These are phyloP conservation scores for Luidia sarsii DNA, from an alignment of 53 echinoderm and acorn worm species.

Conservation along the genomic window DNA sequence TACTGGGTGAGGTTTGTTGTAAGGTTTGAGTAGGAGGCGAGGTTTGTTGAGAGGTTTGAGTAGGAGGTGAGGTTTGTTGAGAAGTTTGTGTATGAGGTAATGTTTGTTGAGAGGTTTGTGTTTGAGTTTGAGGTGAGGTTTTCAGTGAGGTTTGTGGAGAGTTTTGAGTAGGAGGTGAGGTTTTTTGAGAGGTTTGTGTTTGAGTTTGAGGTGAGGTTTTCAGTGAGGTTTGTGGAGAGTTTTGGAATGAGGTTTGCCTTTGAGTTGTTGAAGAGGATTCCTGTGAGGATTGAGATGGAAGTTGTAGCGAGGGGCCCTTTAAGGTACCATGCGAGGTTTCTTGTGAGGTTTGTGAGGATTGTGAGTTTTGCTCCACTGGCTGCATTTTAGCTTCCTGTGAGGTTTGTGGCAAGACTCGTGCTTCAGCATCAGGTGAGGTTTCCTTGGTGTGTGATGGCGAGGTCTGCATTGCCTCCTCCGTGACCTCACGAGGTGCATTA, in stretches of 20 bases:
- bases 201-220: not conserved
- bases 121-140: not conserved
- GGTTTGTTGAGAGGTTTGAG: too few relatives aligned
- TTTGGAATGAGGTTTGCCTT: not conserved
- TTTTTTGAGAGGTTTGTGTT: not conserved
- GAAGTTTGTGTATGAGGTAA: too few relatives aligned
- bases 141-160: not conserved
- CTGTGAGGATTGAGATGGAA: not conserved
- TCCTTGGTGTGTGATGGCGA: not conserved
- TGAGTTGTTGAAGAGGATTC: not conserved
- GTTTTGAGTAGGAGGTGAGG: too few relatives aligned
- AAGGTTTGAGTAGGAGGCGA: too few relatives aligned
- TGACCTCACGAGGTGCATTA: too few relatives aligned
- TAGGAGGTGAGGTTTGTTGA: conserved; percentile 1
- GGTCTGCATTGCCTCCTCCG: not conserved
- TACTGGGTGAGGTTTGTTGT: too few relatives aligned
- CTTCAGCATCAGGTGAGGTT: not conserved
- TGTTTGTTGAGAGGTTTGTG: too few relatives aligned
- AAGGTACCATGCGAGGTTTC: not conserved
- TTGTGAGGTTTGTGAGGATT: conserved; percentile 2
- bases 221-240: not conserved
- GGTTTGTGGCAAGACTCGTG: not conserved
- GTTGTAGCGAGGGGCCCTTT: not conserved
- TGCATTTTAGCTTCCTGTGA: not conserved
- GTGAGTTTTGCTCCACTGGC: not conserved